Base-by-base conservation (phyloP, 2,888 invertebrate genomes). In the Ptilodon capucinus region DNA sequence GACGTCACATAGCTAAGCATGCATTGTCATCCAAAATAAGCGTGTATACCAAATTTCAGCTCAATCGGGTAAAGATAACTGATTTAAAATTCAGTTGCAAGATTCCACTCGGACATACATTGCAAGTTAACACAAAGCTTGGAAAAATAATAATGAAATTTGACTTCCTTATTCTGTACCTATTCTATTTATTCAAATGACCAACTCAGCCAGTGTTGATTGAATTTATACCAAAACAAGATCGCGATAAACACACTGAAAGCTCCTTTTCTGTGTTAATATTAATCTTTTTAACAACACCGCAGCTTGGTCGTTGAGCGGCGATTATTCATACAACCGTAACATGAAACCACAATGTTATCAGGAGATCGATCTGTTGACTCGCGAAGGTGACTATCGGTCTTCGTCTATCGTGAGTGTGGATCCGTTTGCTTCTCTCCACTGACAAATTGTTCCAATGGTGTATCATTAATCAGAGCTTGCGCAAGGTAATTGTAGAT, bases 381-480 rank as follows among this genome's bases (percentile, higher is more conserved):
- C 46, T 58, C 40, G 40, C 25, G 42, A 52, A 52, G 54, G 39
- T 52, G 44, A 50, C 60, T 60, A 71, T 72, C 65, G 57, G 46
- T 74, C 69, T 68, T 68, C 58, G 65, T 60, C 62, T 68, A 67
- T 71, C 60, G 43, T 28, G 43, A 46, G 57, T 67, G 63, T 68
- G 57, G 60, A 74, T 74, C 68, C 60, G 64, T 64, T 64, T 61
- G 65, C 54, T 57, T 52, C 35, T 53, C 48, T 60, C 46, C 60
- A 68, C 69, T 77, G 79, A 79, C 75, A 76, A 79, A 79, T 78
- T 68, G 72, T 64, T 60, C 51, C 25, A 52, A 57, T 57, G 40
- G 47, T 49, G 42, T 43, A 46, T 62, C 72, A 74, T 79, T 74
- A 71, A 76, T 79, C 74, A 73, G 61, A 41, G 36, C 57, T 60